Evolutionary conservation across 2,888 invertebrate species (phyloP), one percentile per base, ranked within the genome.

Genomic region (Apodemia zela): DNA sequence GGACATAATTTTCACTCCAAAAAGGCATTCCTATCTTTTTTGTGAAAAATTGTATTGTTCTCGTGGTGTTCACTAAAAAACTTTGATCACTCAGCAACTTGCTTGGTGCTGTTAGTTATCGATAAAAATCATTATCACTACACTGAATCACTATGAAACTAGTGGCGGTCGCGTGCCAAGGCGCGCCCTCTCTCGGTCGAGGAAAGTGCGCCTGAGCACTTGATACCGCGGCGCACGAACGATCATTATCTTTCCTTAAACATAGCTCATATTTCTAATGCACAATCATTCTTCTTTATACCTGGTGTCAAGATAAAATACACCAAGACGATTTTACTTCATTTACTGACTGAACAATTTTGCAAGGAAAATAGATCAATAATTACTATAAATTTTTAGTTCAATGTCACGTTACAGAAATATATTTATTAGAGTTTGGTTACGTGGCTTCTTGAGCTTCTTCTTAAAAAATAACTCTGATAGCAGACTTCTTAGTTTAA

Each of bases 161-260:
- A 38, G 58, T 17, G 57, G 85, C 82, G 82, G 89, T 87, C 89
- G 89, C 89, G 89, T 88, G 89, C 86, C 86, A 75, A 70, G 75
- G 80, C 82, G 82, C 80, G 80, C 83, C 81, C 80, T 77, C 81
- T 76, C 72, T 74, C 74, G 71, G 69, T 72, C 73, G 78, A 79
- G 79, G 85, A 85, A 85, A 87, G 86, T 84, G 78, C 80, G 75
- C 73, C 68, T 65, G 64, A 64, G 58, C 69, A 67, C 66, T 66
- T 66, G 68, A 65, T 69, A 67, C 67, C 69, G 64, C 64, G 65
- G 67, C 63, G 68, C 68, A 69, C 69, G 71, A 72, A 60, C 64
- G 76, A 76, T 76, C 71, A 73, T 73, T 78, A 79, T 80, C 77
- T 72, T 66, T 73, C 73, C 72, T 73, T 76, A 75, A 75, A 75